Conservation (phyloP, 2,113 vertebrate genomes). For the Delphinapterus leucas region DNA sequence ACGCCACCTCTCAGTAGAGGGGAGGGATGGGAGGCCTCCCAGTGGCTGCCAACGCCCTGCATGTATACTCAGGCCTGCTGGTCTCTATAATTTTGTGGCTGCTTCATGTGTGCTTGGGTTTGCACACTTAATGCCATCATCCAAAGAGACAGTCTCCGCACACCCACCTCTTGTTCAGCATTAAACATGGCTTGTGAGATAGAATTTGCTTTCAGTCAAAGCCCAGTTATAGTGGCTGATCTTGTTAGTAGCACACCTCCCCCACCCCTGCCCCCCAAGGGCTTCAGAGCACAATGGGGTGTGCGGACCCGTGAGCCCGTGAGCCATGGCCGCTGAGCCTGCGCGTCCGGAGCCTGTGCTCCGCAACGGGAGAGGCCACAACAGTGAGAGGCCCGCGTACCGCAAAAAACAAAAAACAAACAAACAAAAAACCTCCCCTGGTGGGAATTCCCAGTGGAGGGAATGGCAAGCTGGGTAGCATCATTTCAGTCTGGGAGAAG, state of each 20-base stretch:
- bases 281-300: background rate
- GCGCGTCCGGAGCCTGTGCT: no score
- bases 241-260: background rate
- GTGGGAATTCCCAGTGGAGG: background rate
- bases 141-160: background rate
- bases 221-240: background rate
- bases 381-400: no score
- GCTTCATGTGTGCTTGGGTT: background rate
- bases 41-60: background rate
- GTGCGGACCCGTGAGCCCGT: background rate
- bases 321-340: no score
- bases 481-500: background rate
- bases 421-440: background rate
- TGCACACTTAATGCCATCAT: background rate
- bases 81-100: background rate
- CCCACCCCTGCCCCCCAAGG: background rate
- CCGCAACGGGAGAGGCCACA: no score
- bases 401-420: no score
- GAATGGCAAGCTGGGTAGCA: background rate
- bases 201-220: conserved; percentile 35
- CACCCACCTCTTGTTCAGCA: background rate
- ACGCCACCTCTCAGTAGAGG: background rate
- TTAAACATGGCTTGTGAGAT: background rate
- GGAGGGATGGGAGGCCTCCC: background rate
- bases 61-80: background rate